A percentile compares a stretch with the other conserved stretches of the same genome.
phyloP scores from a whole-genome alignment of 2,888 invertebrate genomes.

The Diploptera punctata region DNA sequence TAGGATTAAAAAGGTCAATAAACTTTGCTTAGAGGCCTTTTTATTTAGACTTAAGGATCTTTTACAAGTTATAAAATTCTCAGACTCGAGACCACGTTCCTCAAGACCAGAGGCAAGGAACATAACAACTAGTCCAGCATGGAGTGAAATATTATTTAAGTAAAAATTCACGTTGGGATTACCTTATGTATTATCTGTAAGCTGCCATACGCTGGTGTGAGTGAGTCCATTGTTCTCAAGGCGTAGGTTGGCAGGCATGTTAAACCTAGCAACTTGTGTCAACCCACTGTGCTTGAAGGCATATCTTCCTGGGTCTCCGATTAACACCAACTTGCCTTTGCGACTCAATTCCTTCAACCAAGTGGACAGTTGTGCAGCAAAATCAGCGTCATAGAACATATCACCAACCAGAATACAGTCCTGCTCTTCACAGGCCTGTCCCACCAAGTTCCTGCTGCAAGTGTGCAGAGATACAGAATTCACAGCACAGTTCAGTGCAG shows the following conservation, averaged over 20 bases:
- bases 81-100: too few species aligned
- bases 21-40: too few species aligned
- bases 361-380: conserved; percentile 59
- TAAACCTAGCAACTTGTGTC: conserved; percentile 56
- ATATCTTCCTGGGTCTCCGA: conserved; percentile 69
- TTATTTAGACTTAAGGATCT: too few species aligned
- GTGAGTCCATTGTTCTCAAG: conserved; percentile 64
- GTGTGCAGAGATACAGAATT: conserved; percentile 57
- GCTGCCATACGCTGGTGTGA: conserved; percentile 59
- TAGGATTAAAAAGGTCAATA: too few species aligned
- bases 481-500: conserved; percentile 59
- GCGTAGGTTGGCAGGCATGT: conserved; percentile 56
- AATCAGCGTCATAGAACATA: conserved; percentile 70
- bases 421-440: conserved; percentile 53
- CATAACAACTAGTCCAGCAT: too few species aligned
- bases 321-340: conserved; percentile 57
- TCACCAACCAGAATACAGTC: conserved; percentile 72
- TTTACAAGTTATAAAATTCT: too few species aligned
- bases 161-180: too few species aligned
- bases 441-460: conserved; percentile 57
- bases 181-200: too few species aligned
- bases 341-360: conserved; percentile 59
- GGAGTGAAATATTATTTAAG: too few species aligned
- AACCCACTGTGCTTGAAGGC: conserved; percentile 54
- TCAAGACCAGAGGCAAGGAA: too few species aligned